These are phyloP conservation scores for Stratiomys singularior DNA, from an alignment of 2,888 invertebrate species.

Conservation along the genomic window DNA sequence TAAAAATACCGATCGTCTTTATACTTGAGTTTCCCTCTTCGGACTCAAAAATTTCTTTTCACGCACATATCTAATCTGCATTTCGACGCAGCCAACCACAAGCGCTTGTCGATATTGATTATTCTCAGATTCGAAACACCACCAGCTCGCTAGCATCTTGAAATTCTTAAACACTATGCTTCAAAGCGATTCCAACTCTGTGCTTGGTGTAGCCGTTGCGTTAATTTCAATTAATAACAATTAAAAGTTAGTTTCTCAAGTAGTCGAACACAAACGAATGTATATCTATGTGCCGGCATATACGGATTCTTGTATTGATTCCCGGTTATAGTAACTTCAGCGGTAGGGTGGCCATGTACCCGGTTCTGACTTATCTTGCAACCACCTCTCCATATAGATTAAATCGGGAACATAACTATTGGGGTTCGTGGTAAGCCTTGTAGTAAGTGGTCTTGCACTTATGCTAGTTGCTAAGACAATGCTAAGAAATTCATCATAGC, in stretches of 20 bases:
- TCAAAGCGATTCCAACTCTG: background rate
- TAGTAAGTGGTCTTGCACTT: too few species aligned
- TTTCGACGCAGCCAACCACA: background rate
- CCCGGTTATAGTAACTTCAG: background rate
- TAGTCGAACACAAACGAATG: background rate
- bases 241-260: constrained; percentile 45
- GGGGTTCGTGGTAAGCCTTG: too few species aligned
- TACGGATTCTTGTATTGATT: background rate
- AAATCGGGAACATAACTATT: too few species aligned
- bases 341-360: background rate
- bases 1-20: too few species aligned
- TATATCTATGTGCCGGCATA: background rate
- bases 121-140: background rate
- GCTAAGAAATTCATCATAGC: background rate
- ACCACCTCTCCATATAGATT: background rate
- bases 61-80: background rate
- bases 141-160: background rate
- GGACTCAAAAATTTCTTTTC: background rate
- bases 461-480: background rate
- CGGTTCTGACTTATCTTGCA: background rate
- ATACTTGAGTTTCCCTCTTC: too few species aligned
- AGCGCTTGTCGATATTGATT: background rate
- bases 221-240: constrained; percentile 51
- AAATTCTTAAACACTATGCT: background rate
- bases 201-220: constrained; percentile 29